Evolutionary conservation across 2,113 vertebrate genomes (phyloP).

Genomic region (Tachuris rubrigastra): DNA sequence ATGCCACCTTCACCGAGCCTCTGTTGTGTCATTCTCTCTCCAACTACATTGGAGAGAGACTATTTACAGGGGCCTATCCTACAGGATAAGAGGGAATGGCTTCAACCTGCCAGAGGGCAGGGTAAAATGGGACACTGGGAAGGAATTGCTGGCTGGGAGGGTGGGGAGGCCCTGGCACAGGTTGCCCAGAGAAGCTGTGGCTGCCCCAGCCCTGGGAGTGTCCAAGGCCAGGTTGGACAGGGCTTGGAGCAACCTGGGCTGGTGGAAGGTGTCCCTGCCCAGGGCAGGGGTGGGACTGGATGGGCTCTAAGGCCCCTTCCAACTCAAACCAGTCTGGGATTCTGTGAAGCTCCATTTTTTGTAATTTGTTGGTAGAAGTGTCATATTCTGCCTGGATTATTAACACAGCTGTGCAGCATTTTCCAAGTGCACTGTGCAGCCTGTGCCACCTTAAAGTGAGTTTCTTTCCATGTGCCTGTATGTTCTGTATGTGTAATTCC

Average conservation of each 20-base stretch:
- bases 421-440: not conserved
- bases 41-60: not conserved
- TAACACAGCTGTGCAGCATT: not conserved
- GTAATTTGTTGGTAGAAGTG: not conserved
- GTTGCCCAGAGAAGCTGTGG: not conserved
- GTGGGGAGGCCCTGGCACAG: not conserved
- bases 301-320: not conserved
- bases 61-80: not conserved
- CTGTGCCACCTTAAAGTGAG: not conserved
- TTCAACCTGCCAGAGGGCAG: not conserved
- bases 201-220: not conserved
- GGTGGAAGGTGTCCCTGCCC: not conserved
- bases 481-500: not conserved
- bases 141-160: not conserved
- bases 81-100: not conserved
- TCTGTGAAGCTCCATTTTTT: not conserved
- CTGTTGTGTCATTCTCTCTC: not conserved
- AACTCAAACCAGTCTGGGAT: too few relatives aligned
- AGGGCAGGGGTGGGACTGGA: not conserved
- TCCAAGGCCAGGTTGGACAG: rapidly evolving
- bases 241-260: not conserved
- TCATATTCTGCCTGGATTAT: not conserved
- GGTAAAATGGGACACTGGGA: not conserved
- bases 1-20: not conserved
- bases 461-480: not conserved